Evolutionary conservation across 2,888 invertebrate species (phyloP).

Genomic region (Leptogaster cylindrica): DNA sequence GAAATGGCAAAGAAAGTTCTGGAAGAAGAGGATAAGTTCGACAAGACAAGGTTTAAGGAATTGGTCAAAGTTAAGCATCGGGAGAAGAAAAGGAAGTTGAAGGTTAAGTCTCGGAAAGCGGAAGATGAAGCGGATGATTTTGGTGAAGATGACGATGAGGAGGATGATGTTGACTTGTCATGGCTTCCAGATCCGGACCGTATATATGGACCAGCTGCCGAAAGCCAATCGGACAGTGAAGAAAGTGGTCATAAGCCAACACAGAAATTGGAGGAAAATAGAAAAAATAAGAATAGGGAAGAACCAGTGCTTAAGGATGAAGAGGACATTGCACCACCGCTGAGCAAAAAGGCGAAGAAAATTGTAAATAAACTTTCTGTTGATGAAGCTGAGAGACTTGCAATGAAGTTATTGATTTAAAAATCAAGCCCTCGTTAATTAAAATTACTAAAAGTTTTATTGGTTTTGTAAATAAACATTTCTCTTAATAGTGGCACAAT

Average conservation of each 20-base stretch:
- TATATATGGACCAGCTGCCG: slow-evolving; percentile 67
- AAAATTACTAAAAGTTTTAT: no score
- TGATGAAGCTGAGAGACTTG: slow-evolving; percentile 76
- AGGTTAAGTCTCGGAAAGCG: slow-evolving; percentile 66
- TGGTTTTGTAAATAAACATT: no score
- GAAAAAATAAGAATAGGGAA: slow-evolving; percentile 62
- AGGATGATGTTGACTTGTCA: slow-evolving; percentile 72
- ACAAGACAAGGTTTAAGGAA: slow-evolving; percentile 81
- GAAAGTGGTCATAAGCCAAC: slow-evolving; percentile 49
- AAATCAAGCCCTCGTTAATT: no score
- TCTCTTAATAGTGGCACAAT: no score
- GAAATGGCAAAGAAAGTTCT: slow-evolving; percentile 79
- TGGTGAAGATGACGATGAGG: slow-evolving; percentile 66
- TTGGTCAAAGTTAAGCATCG: slow-evolving; percentile 82
- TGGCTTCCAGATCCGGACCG: slow-evolving; percentile 89
- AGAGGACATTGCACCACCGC: slow-evolving; percentile 42
- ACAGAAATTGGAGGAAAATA: slow-evolving; percentile 50
- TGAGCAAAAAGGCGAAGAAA: slow-evolving; percentile 61
- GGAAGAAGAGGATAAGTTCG: slow-evolving; percentile 84
- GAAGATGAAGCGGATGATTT: slow-evolving; percentile 67
- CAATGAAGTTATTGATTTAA: slow-evolving; percentile 71
- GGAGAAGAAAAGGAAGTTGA: slow-evolving; percentile 71
- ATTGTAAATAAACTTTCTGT: slow-evolving; percentile 68
- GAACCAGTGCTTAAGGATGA: slow-evolving; percentile 54
- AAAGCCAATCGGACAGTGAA: slow-evolving; percentile 49